phyloP scores from a whole-genome alignment of 2,888 invertebrate genomes.

The Hoplodrina blanda region DNA sequence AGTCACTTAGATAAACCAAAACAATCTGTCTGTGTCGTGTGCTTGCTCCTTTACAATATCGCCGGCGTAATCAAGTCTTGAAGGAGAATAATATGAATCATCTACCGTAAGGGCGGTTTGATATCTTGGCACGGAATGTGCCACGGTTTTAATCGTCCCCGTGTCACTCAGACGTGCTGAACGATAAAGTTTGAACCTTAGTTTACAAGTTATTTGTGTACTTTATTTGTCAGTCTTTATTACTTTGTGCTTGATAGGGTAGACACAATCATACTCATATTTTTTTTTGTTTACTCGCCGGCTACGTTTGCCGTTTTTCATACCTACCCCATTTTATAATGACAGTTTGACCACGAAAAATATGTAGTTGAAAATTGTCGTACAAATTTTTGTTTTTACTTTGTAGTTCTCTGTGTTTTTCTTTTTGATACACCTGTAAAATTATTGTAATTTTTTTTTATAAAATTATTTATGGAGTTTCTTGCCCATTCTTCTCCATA shows the following conservation, averaged over 20 bases:
- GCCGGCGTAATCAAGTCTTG: conserved; percentile 70
- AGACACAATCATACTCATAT: conserved; percentile 36
- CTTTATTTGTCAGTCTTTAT: conserved; percentile 54
- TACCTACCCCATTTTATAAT: not conserved
- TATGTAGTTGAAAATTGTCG: not conserved
- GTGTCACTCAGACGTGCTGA: conserved; percentile 54
- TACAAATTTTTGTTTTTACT: too few relatives aligned
- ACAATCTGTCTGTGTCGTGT: conserved; percentile 39
- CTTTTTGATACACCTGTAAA: too few relatives aligned
- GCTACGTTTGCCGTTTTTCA: conserved; percentile 1
- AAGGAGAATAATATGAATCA: conserved; percentile 72
- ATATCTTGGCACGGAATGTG: conserved; percentile 64
- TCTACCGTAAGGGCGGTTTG: conserved; percentile 60
- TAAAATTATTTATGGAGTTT: too few relatives aligned
- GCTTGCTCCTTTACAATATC: conserved; percentile 55
- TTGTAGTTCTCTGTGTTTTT: too few relatives aligned
- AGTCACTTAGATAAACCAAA: conserved; percentile 32
- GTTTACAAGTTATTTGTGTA: conserved; percentile 60
- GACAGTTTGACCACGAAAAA: conserved; percentile 4
- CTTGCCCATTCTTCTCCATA: too few relatives aligned
- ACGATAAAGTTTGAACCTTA: conserved; percentile 54
- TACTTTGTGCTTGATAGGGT: conserved; percentile 41
- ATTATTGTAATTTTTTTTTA: too few relatives aligned
- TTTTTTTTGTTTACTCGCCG: conserved; percentile 20
- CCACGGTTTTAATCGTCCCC: conserved; percentile 65